These are phyloP conservation scores for Fregetta grallaria DNA, from an alignment of 2,113 vertebrate species.

Conservation along the genomic window DNA sequence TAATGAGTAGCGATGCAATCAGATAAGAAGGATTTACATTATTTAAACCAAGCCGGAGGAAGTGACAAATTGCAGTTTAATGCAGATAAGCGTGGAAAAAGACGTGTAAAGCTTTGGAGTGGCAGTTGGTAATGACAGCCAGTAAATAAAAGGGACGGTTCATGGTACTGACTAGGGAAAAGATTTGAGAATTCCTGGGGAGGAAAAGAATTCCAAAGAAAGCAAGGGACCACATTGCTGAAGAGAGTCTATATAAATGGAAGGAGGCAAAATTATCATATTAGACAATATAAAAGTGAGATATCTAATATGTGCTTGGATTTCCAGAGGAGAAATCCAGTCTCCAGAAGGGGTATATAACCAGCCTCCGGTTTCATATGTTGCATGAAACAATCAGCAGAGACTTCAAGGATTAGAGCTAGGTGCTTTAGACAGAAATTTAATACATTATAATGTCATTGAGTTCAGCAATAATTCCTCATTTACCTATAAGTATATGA, in stretches of 20 bases:
- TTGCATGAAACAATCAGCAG: neutral
- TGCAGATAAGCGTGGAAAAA: conserved; percentile 3
- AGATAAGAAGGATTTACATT: conserved; percentile 52
- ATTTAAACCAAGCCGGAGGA: conserved; percentile 37
- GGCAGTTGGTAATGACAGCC: conserved; percentile 26
- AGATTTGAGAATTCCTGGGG: neutral
- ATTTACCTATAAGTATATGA: neutral
- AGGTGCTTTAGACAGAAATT: neutral
- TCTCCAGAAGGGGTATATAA: neutral
- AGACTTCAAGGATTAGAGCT: neutral
- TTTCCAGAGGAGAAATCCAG: neutral
- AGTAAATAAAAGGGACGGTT: neutral
- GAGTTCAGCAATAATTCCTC: neutral
- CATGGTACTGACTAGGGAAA: neutral
- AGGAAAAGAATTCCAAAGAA: neutral
- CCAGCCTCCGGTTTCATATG: neutral
- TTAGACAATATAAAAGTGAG: neutral
- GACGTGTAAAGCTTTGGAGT: conserved; percentile 14
- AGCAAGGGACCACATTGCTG: neutral
- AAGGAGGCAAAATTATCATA: neutral
- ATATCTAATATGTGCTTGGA: neutral
- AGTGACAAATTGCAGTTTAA: conserved; percentile 54
- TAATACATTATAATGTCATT: neutral
- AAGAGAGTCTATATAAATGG: neutral
- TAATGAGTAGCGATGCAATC: conserved; percentile 28